Evolutionary conservation across 1,140 invertebrate species (phyloP).

Genomic region (Aphelenchoides fujianensis): DNA sequence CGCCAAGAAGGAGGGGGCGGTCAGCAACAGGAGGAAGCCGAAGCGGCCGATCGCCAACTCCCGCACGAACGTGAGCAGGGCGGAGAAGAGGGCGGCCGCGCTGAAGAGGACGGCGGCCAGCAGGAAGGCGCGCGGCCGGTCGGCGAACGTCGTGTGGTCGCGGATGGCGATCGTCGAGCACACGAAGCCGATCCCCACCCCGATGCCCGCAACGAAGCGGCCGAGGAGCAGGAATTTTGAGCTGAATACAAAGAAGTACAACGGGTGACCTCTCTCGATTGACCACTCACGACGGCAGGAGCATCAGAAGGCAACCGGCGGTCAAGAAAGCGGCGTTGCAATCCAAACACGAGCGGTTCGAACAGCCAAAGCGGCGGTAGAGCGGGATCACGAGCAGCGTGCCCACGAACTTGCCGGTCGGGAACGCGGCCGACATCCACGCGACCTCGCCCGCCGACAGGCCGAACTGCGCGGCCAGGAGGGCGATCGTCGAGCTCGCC

Average conservation of each 20-base stretch:
- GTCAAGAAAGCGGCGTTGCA: conserved; percentile 2
- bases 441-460: neutral
- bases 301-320: neutral
- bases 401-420: neutral
- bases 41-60: neutral
- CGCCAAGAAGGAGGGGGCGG: conserved; percentile 4
- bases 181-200: conserved; percentile 9
- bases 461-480: neutral
- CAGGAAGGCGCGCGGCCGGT: neutral
- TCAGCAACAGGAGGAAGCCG: neutral
- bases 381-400: neutral
- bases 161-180: neutral
- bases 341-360: neutral
- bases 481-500: neutral
- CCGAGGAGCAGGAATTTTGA: neutral
- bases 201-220: neutral
- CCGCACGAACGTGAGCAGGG: neutral
- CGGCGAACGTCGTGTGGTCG: neutral
- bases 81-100: neutral
- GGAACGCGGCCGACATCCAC: neutral
- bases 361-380: neutral
- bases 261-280: neutral
- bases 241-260: too few relatives aligned
- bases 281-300: neutral
- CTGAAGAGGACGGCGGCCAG: conserved; percentile 3